Percentiles rank a stretch among this genome's conserved stretches.
Evolutionary conservation across 2,113 vertebrate species (phyloP).

Genomic region (Nymphicus hollandicus): DNA sequence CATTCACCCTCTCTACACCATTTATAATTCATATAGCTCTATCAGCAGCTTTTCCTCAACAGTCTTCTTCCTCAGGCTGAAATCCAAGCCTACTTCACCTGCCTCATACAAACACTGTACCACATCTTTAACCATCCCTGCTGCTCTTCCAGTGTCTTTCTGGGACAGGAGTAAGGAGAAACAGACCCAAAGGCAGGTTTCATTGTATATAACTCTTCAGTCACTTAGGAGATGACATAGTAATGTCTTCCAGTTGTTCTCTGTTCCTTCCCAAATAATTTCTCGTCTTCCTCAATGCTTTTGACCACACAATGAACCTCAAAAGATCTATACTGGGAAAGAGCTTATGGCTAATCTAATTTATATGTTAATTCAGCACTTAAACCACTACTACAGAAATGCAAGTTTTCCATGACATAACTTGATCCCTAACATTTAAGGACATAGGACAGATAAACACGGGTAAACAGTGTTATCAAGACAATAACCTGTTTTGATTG

Average conservation of each 20-base stretch:
- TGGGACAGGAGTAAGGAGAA: background rate
- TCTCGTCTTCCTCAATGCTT: background rate
- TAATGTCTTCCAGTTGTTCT: background rate
- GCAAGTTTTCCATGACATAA: constrained; percentile 42
- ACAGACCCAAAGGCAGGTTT: background rate
- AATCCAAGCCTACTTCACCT: background rate
- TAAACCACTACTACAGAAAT: background rate
- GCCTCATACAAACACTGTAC: background rate
- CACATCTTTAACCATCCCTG: background rate
- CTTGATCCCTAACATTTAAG: background rate
- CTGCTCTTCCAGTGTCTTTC: background rate
- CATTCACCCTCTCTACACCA: background rate
- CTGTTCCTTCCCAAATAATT: background rate
- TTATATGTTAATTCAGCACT: constrained; percentile 9
- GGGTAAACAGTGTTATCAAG: background rate
- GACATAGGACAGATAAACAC: background rate
- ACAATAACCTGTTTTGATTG: constrained; percentile 85
- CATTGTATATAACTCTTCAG: background rate
- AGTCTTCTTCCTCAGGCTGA: background rate
- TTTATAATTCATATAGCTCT: background rate
- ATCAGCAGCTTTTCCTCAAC: background rate
- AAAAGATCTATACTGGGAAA: background rate
- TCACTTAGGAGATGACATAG: background rate
- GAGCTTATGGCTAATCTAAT: constrained; percentile 38
- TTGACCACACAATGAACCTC: background rate